These are phyloP conservation scores for Dallia pectoralis DNA, from an alignment of 2,797 vertebrate species.

Conservation along the genomic window DNA sequence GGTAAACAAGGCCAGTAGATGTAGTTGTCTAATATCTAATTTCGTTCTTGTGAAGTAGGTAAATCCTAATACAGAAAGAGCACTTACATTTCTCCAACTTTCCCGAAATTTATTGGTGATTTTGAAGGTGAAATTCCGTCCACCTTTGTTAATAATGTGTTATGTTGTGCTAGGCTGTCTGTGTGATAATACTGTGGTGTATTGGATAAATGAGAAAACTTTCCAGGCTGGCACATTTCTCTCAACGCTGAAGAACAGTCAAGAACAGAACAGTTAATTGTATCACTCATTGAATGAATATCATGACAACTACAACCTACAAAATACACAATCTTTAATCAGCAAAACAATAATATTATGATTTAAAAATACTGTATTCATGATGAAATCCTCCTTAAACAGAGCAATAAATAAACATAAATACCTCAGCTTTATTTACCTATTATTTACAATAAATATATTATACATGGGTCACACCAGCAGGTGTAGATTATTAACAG, in stretches of 20 bases:
- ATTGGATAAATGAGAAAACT: conserved; percentile 24
- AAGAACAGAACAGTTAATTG: conserved; percentile 14
- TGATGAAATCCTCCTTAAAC: conserved; percentile 13
- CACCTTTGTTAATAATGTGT: conserved; percentile 11
- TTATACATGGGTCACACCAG: conserved; percentile 39
- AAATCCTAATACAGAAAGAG: background rate
- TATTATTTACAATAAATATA: conserved; percentile 79
- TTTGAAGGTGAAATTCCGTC: conserved; percentile 40
- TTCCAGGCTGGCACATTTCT: conserved; percentile 12
- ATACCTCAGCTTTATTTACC: conserved; percentile 61
- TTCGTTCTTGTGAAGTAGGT: background rate
- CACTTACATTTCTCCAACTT: background rate
- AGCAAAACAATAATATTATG: conserved; percentile 25
- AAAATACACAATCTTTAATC: conserved; percentile 32
- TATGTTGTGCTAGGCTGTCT: conserved; percentile 35
- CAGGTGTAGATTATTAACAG: conserved; percentile 55
- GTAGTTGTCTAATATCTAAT: background rate
- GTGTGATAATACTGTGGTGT: conserved; percentile 17
- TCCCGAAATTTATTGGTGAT: background rate
- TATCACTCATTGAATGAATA: background rate
- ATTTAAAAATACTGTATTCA: conserved; percentile 13
- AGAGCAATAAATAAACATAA: conserved; percentile 64
- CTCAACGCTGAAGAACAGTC: conserved; percentile 5
- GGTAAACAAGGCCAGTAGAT: background rate
- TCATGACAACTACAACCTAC: background rate